Base-by-base conservation (phyloP, 2,797 vertebrate species). In the Xenops minutus region DNA sequence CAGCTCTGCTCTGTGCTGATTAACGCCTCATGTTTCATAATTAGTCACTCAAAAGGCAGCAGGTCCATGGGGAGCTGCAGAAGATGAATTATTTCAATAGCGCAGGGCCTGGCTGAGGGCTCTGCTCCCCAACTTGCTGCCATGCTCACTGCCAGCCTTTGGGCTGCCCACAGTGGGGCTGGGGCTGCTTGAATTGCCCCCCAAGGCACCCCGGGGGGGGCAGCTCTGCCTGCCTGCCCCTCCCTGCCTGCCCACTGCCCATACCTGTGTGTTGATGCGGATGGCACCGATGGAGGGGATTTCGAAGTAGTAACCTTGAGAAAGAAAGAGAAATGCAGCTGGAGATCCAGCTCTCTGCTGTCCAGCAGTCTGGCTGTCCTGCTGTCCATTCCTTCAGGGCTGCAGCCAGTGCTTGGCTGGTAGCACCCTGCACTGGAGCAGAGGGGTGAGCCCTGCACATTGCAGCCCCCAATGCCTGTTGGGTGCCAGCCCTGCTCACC, bases 201-300 rank as follows among this genome's bases (percentile, higher is more conserved):
- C 56, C 32, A 13, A 48, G 48, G 51, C 64, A 54, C 58, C 58
- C 48, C 0, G 0, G 16, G 26, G 24, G 16, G 26, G 61, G 46
- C 24, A 24, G 67, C 46, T 63, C 58, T 72, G 88, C 72, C 52
- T 14, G 59, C 23, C 63, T 19, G 52, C 49, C 10, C 23, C 21
- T 6, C 20, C 86, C 59, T 21, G 22, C 34, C 23, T 41, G n/a
- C 37, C 34, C 34, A 22, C 5, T 8, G 29, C 68, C 97, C 97
- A 93, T 96, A 99, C 99, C 99, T 99, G 99, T 0, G 99, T 99
- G 98, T 99, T 99, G 98, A 99, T 99, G 96, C 99, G 98, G 97
- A 99, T 99, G 92, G 99, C 99, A 17, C 99, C 99, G 2, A 99
- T 99, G 56, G 99, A 99, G 80, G 99, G 99, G 91, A 99, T 99